A percentile compares a stretch with the other conserved stretches of the same genome.
phyloP scores from a whole-genome alignment of 2,113 vertebrate genomes.

The Nematolebias whitei region DNA sequence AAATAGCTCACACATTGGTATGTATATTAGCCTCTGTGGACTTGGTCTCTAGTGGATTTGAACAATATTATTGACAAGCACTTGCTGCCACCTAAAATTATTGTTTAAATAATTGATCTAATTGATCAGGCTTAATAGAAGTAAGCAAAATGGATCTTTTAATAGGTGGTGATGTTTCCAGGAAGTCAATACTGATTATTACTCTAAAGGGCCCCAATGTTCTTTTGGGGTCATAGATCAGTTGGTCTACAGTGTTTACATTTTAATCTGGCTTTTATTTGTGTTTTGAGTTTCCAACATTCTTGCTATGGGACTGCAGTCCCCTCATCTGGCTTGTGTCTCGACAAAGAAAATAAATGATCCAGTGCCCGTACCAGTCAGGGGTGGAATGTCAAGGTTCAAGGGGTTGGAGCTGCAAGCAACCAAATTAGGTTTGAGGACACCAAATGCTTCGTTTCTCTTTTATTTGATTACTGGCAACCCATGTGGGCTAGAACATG shows the following conservation, averaged over 20 bases:
- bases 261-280: conserved; percentile 66
- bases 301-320: conserved; percentile 46
- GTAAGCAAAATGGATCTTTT: conserved; percentile 49
- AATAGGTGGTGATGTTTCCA: conserved; percentile 51
- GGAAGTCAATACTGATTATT: conserved; percentile 58
- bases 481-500: conserved; percentile 53
- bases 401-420: conserved; percentile 65
- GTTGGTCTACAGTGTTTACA: conserved; percentile 49
- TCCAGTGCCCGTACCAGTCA: conserved; percentile 46
- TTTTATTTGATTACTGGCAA: conserved; percentile 77
- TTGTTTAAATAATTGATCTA: conserved; percentile 64
- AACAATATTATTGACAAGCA: conserved; percentile 43
- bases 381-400: conserved; percentile 75
- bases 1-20: conserved; percentile 52
- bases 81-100: conserved; percentile 43
- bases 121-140: conserved; percentile 51
- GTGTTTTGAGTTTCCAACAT: conserved; percentile 63
- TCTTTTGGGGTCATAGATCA: conserved; percentile 31
- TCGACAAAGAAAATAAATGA: conserved; percentile 77
- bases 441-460: conserved; percentile 59
- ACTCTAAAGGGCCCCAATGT: conserved; percentile 15
- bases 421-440: conserved; percentile 78
- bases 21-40: conserved; percentile 48
- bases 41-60: conserved; percentile 9
- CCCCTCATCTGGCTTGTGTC: conserved; percentile 72